These are phyloP conservation scores for Sinodicranocentrus sp. DNA, from an alignment of 2,888 invertebrate species.

Conservation along the genomic window DNA sequence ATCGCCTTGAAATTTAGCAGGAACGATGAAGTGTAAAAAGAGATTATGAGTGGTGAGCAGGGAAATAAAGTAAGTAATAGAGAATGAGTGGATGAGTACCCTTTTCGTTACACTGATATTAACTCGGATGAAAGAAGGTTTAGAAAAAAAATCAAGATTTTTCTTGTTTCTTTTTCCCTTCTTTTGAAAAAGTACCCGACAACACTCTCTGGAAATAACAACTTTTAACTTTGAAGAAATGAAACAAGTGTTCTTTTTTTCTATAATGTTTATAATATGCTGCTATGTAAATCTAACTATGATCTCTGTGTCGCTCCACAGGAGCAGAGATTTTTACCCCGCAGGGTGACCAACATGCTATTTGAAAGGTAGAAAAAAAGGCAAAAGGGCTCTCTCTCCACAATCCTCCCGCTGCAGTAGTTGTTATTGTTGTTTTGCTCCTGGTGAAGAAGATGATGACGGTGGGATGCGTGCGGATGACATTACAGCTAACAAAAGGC, in stretches of 20 bases:
- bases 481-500: constrained; percentile 52
- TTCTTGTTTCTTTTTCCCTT: constrained; percentile 38
- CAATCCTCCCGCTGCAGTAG: constrained; percentile 21
- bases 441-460: constrained; percentile 40
- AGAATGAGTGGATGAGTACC: no score
- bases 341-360: constrained; percentile 40
- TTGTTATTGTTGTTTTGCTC: constrained; percentile 58
- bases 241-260: constrained; percentile 62
- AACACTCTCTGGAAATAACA: constrained; percentile 48
- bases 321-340: constrained; percentile 66
- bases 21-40: constrained; percentile 69
- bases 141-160: no score
- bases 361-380: constrained; percentile 53
- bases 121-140: constrained; percentile 50
- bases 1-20: constrained; percentile 64
- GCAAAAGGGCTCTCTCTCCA: constrained; percentile 36
- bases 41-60: constrained; percentile 36
- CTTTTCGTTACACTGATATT: constrained; percentile 40
- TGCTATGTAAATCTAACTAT: constrained; percentile 52
- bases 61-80: constrained; percentile 18
- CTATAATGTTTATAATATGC: not conserved
- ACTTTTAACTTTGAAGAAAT: constrained; percentile 47
- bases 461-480: constrained; percentile 64
- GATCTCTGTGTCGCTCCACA: constrained; percentile 58
- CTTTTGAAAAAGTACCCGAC: no score